Percentiles rank a stretch among this genome's conserved stretches.
These are phyloP conservation scores for Maconellicoccus hirsutus DNA, from an alignment of 1,140 invertebrate genomes.

Conservation along the genomic window DNA sequence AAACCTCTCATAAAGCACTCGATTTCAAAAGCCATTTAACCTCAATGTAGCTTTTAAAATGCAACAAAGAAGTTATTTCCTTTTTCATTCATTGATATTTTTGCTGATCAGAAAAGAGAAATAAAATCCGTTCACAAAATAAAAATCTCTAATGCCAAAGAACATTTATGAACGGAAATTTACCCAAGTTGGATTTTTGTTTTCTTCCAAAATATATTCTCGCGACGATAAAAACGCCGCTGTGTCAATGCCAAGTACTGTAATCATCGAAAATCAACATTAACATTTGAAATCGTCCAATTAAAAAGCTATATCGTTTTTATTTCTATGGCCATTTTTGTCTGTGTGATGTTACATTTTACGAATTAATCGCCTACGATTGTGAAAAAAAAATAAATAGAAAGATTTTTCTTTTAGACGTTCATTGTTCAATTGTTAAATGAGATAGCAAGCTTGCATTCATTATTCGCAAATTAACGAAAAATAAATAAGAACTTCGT, in stretches of 20 bases:
- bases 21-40: constrained; percentile 22
- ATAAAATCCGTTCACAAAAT: constrained; percentile 3
- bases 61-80: constrained; percentile 22
- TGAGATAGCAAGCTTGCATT: background rate
- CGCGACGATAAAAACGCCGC: background rate
- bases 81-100: constrained; percentile 20
- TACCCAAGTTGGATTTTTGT: background rate
- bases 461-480: no score
- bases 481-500: no score
- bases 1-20: constrained; percentile 21
- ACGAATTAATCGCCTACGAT: no score
- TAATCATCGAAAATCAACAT: no score
- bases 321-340: no score
- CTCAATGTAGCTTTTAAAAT: constrained; percentile 20
- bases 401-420: background rate
- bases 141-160: background rate
- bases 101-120: constrained; percentile 9
- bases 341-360: no score
- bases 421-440: constrained; percentile 2
- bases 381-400: no score
- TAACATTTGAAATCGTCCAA: no score
- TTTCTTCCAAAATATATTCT: background rate
- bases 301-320: no score
- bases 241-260: no score
- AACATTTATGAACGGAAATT: background rate